Evolutionary conservation across 2,888 invertebrate species (phyloP).

Genomic region (Eulithis prunata): DNA sequence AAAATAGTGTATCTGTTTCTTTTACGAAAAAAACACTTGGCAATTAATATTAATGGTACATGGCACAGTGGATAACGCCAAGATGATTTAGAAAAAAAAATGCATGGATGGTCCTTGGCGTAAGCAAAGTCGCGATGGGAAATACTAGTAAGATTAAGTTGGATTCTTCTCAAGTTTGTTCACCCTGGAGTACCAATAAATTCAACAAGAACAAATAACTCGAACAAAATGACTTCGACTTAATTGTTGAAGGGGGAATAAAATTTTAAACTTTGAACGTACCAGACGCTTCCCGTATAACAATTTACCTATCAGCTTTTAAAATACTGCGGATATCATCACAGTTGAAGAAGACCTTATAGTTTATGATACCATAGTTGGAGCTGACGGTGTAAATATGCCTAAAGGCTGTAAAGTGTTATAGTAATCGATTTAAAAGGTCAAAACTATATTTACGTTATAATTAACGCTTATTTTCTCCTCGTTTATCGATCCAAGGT

Average conservation of each 20-base stretch:
- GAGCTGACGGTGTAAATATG: not conserved
- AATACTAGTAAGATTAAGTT: slow-evolving; percentile 42
- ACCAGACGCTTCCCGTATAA: slow-evolving; percentile 54
- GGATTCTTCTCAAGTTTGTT: slow-evolving; percentile 67
- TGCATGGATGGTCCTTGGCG: too few species aligned
- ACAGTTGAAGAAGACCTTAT: not conserved
- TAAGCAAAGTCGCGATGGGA: too few species aligned
- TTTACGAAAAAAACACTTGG: too few species aligned
- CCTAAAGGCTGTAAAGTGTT: not conserved
- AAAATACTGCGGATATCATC: not conserved
- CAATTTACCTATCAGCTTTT: slow-evolving; percentile 40
- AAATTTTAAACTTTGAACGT: slow-evolving; percentile 55
- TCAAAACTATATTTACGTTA: slow-evolving; percentile 22
- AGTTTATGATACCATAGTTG: not conserved
- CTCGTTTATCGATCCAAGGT: slow-evolving; percentile 47
- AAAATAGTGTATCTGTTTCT: too few species aligned
- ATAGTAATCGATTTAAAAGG: slow-evolving; percentile 7
- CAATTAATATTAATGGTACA: too few species aligned
- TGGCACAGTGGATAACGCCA: too few species aligned
- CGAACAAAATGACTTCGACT: slow-evolving; percentile 66
- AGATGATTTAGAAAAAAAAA: too few species aligned
- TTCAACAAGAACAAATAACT: slow-evolving; percentile 74
- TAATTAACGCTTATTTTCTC: slow-evolving; percentile 45
- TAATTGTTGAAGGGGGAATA: slow-evolving; percentile 69
- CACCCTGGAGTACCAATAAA: slow-evolving; percentile 67